Evolutionary conservation across 2,888 invertebrate genomes (phyloP).

Genomic region (Hypercompe scribonia): DNA sequence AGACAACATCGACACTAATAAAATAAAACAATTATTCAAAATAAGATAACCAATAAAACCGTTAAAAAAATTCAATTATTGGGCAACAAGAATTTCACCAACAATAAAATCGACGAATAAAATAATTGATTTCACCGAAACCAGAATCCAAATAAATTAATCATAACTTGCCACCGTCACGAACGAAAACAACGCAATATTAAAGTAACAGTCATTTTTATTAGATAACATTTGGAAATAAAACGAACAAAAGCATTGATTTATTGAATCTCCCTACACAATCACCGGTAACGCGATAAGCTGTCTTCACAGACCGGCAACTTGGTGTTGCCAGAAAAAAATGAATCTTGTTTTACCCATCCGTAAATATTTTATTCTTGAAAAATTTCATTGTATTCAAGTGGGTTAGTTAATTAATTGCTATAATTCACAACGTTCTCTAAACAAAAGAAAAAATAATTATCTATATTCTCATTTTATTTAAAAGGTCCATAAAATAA

Average conservation of each 20-base stretch:
- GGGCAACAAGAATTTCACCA: background rate
- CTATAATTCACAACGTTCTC: too few relatives aligned
- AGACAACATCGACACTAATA: background rate
- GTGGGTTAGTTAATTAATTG: too few relatives aligned
- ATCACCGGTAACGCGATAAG: slow-evolving; percentile 27
- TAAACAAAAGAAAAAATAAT: too few relatives aligned
- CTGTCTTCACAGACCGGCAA: slow-evolving; percentile 1
- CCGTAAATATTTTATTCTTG: too few relatives aligned
- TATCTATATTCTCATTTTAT: too few relatives aligned
- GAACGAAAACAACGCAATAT: slow-evolving; percentile 17
- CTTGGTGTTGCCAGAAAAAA: slow-evolving; percentile 9
- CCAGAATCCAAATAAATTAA: slow-evolving; percentile 6
- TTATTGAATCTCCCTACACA: slow-evolving; percentile 29
- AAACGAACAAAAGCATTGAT: slow-evolving; percentile 26
- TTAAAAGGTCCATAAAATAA: too few relatives aligned
- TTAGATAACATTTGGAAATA: slow-evolving; percentile 17
- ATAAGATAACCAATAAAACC: background rate
- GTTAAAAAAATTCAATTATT: background rate
- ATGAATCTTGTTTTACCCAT: background rate
- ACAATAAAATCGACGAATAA: background rate
- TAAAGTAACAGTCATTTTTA: slow-evolving; percentile 9
- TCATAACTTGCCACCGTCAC: slow-evolving; percentile 7
- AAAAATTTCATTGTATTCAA: too few relatives aligned
- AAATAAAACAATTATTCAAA: background rate
- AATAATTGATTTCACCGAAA: slow-evolving; percentile 1